Evolutionary conservation across 92 coral and sea anemone species (phyloP).

Genomic region (Bergia puertoricense): DNA sequence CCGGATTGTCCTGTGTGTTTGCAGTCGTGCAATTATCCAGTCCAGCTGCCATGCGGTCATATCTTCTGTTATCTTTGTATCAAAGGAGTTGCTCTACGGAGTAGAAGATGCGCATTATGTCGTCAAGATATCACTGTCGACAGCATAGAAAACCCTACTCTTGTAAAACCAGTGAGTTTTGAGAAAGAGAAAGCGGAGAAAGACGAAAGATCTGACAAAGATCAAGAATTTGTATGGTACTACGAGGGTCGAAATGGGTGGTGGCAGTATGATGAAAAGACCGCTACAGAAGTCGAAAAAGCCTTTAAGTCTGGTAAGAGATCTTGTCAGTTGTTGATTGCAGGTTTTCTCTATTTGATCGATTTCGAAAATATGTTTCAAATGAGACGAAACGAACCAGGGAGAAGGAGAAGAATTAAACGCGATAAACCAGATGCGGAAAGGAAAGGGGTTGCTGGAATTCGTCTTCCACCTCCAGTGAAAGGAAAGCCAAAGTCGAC

Average conservation of each 20-base stretch:
- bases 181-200: slow-evolving; percentile 39
- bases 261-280: slow-evolving; percentile 98
- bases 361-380: slow-evolving; percentile 99
- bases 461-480: slow-evolving; percentile 45
- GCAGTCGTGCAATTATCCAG: slow-evolving; percentile 84
- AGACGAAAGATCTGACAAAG: slow-evolving; percentile 37
- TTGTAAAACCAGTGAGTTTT: slow-evolving; percentile 64
- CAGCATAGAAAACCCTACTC: slow-evolving; percentile 85
- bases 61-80: slow-evolving; percentile 97
- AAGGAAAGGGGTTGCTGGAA: slow-evolving; percentile 95
- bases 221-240: slow-evolving; percentile 79
- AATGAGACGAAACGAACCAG: slow-evolving; percentile 96
- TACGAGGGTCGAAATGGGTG: slow-evolving; percentile 99
- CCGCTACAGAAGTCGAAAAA: slow-evolving; percentile 86
- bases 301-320: slow-evolving; percentile 91
- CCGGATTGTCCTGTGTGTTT: slow-evolving; percentile 98
- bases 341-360: slow-evolving; percentile 91
- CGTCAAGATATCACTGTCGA: slow-evolving; percentile 80
- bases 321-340: slow-evolving; percentile 90
- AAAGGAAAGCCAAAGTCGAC: slow-evolving; percentile 28
- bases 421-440: slow-evolving; percentile 91
- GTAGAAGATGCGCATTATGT: slow-evolving; percentile 93
- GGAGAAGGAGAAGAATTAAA: slow-evolving; percentile 88
- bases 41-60: slow-evolving; percentile 92
- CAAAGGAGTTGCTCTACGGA: slow-evolving; percentile 96